phyloP scores from a whole-genome alignment of 2,797 vertebrate genomes.

The Lagorchestes hirsutus region DNA sequence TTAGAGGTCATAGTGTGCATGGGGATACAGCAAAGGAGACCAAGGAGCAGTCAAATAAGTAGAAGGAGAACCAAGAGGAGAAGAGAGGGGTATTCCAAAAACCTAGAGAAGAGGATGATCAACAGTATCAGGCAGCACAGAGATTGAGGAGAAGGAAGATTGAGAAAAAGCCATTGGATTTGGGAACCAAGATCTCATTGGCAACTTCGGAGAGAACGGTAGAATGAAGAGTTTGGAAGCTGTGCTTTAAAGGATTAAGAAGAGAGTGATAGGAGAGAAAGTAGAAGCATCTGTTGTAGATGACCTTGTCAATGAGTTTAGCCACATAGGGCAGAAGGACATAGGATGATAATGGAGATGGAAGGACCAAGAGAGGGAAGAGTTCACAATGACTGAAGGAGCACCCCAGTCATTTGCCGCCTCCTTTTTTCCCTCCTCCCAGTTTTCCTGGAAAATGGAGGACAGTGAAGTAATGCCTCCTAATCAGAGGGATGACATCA shows the following conservation, averaged over 20 bases:
- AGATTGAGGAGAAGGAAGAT: neutral
- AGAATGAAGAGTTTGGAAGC: neutral
- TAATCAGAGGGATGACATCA: neutral
- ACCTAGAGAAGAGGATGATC: neutral
- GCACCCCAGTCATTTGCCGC: neutral
- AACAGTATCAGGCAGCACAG: neutral
- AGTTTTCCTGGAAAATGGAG: neutral
- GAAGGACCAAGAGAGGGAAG: no score
- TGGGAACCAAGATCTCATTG: neutral
- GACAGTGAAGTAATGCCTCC: neutral
- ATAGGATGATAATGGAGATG: neutral
- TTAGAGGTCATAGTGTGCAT: neutral
- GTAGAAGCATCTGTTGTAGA: neutral
- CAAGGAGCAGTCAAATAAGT: neutral
- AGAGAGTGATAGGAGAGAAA: neutral
- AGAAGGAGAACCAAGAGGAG: neutral
- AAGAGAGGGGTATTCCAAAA: neutral
- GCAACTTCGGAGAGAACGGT: neutral
- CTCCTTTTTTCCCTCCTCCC: neutral
- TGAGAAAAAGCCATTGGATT: neutral
- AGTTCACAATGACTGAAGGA: no score
- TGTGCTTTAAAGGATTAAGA: no score
- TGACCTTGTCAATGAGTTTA: neutral
- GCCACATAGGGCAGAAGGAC: neutral
- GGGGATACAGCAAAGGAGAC: neutral